A percentile compares a stretch with the other conserved stretches of the same genome.
These are phyloP conservation scores for Napeogenes inachia DNA, from an alignment of 2,888 invertebrate genomes.

Conservation along the genomic window DNA sequence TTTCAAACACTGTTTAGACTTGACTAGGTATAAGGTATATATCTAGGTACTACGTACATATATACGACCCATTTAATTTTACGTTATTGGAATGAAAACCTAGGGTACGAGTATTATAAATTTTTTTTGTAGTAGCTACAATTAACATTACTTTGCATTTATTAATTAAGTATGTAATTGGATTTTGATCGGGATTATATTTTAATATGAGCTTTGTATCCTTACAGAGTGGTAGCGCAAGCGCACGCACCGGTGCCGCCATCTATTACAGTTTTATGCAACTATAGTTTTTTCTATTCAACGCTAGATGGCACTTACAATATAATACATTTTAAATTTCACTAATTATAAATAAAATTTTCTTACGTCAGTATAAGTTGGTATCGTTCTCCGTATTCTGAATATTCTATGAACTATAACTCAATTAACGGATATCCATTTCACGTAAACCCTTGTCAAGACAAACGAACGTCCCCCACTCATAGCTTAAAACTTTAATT, in stretches of 20 bases:
- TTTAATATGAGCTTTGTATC: not conserved
- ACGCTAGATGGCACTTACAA: slow-evolving; percentile 41
- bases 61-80: too few species aligned
- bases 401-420: slow-evolving; percentile 6
- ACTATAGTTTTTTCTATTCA: slow-evolving; percentile 40
- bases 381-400: not conserved
- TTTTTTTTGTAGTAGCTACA: too few species aligned
- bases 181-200: not conserved
- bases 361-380: not conserved
- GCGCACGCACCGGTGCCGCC: slow-evolving; percentile 50
- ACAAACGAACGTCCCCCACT: slow-evolving; percentile 45
- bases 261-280: slow-evolving; percentile 42
- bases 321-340: not conserved
- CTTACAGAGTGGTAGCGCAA: slow-evolving; percentile 32
- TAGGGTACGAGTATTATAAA: too few species aligned
- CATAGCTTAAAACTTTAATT: slow-evolving; percentile 66
- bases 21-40: too few species aligned
- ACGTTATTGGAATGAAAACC: too few species aligned
- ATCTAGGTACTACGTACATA: too few species aligned
- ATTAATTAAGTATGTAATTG: too few species aligned
- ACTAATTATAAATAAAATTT: not conserved
- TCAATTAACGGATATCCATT: slow-evolving; percentile 39
- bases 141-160: too few species aligned
- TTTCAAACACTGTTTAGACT: too few species aligned
- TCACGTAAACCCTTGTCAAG: slow-evolving; percentile 50